Conservation (phyloP, 2,113 vertebrate species). For the Carlito syrichta region DNA sequence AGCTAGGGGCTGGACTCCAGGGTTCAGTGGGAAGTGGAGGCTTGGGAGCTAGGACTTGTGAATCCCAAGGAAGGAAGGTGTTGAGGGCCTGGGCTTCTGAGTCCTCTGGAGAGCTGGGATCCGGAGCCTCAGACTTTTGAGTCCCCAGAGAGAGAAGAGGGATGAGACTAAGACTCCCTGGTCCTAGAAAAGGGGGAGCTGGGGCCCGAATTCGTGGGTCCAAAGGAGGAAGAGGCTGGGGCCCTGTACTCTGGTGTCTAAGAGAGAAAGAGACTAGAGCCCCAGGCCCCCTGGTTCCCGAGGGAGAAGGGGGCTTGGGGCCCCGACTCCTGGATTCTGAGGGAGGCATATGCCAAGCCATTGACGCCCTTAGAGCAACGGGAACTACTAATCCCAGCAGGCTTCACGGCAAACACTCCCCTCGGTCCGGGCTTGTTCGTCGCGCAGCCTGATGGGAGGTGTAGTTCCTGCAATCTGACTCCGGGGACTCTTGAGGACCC, state of each 20-base stretch:
- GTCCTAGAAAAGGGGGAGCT: background rate
- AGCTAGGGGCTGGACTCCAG: background rate
- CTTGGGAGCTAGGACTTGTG: background rate
- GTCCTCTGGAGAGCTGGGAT: background rate
- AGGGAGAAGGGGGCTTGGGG: background rate
- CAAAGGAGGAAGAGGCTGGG: background rate
- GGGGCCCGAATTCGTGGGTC: background rate
- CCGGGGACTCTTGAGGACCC: background rate
- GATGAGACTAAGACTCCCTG: background rate
- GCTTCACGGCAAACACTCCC: background rate
- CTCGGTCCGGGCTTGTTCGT: background rate
- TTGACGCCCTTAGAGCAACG: background rate
- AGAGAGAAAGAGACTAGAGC: background rate
- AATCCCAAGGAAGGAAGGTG: background rate
- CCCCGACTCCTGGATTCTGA: background rate
- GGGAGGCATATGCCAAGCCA: background rate
- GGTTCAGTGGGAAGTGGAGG: background rate
- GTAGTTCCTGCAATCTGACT: constrained; percentile 25
- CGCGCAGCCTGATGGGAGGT: constrained; percentile 44
- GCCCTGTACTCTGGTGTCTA: background rate
- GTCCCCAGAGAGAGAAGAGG: background rate
- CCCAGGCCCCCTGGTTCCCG: background rate
- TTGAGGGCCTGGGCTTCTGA: background rate
- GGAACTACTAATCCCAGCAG: constrained; percentile 62
- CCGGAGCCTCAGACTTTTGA: background rate